Evolutionary conservation across 2,113 vertebrate species (phyloP), one percentile per base, ranked within the genome.

Genomic region (Prochilodus magdalenae): DNA sequence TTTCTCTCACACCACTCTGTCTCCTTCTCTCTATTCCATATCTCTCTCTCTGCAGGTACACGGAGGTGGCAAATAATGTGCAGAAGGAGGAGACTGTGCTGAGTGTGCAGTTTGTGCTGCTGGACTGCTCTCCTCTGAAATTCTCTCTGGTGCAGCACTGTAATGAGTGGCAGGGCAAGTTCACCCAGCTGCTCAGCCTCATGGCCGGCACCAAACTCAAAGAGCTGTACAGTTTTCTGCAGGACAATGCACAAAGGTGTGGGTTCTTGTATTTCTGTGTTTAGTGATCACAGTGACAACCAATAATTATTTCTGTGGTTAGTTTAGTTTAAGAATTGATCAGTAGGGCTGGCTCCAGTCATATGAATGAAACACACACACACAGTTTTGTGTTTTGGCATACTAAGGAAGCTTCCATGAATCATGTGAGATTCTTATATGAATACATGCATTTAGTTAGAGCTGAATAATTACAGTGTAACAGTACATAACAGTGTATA

Each of bases 21-120:
- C 60, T 79, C 13, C 22, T 44, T 53, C 29, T n/a, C n/a, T 30
- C 13, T 0, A 5, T 53, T 47, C 44, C 16, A 33, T 40, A 2
- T 44, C 27, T 29, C 47, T 53, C 60, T 53, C 60, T 11, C 0
- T 27, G 1, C 88, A 96, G 94, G 83, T 96, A 95, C 88, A 92
- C 92, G 0, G 94, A 96, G 85, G 94, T 95, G 57, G 94, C 93
- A 5, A 96, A 95, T 86, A 95, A 95, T 0, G 93, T 94, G 20
- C 94, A 96, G 91, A 95, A 94, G 90, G 95, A 95, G 87, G 95
- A 95, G 91, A 95, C 93, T 0, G 89, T 94, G 85, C 87, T 94
- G 73, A 94, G 84, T 80, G 86, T 95, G 77, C 93, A 94, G 89
- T 95, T 95, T 27, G 94, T 95, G 80, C 57, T 95, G 84, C 91